Evolutionary conservation across 2,113 vertebrate species (phyloP).

Genomic region (Rousettus leschenaultii): DNA sequence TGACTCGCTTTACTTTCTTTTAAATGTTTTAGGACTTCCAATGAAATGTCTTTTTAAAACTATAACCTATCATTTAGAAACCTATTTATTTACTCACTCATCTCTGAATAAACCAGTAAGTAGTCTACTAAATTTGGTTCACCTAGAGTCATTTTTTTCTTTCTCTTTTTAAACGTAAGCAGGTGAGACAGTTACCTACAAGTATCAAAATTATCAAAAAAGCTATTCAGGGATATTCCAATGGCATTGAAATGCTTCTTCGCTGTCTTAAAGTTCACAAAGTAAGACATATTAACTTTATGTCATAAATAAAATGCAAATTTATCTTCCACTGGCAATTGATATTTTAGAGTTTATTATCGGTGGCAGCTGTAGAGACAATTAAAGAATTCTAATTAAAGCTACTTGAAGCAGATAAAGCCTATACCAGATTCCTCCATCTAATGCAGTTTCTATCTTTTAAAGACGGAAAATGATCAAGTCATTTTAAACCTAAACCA

Average conservation of each 20-base stretch:
- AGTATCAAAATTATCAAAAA: constrained; percentile 27
- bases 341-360: constrained; percentile 52
- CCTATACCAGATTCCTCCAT: background rate
- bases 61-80: background rate
- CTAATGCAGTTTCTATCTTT: background rate
- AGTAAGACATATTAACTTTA: background rate
- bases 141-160: constrained; percentile 49
- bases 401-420: constrained; percentile 28
- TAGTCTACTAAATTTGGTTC: constrained; percentile 54
- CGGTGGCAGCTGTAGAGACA: constrained; percentile 36
- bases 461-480: constrained; percentile 57
- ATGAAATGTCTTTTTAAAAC: background rate
- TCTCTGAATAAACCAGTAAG: constrained; percentile 30
- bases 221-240: background rate
- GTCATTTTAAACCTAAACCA: constrained; percentile 66
- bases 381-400: constrained; percentile 64
- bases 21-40: background rate
- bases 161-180: constrained; percentile 49
- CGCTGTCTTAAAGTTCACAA: constrained; percentile 49
- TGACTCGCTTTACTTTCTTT: background rate
- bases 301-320: constrained; percentile 28
- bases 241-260: background rate
- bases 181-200: background rate
- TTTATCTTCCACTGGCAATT: constrained; percentile 35
- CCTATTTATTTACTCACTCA: background rate